Base-by-base conservation (phyloP, 2,797 vertebrate species). In the Uromys caudimaculatus region DNA sequence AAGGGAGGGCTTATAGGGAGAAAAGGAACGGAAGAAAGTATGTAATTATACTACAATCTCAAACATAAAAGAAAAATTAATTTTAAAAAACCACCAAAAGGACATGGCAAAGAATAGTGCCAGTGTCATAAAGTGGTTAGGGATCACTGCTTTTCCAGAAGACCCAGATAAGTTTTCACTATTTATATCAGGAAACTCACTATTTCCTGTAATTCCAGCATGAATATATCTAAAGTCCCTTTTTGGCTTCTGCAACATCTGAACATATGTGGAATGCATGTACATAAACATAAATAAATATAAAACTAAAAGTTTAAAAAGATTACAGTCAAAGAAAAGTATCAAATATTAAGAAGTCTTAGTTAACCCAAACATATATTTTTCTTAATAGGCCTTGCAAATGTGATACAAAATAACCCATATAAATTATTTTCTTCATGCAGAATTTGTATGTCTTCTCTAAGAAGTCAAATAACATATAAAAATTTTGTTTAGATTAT, bases 351-450 rank as follows among this genome's bases (percentile, higher is more conserved):
- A 56, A 23, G 10, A 56, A 56, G 6, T 35, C 32, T 50, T 77
- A 77, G 14, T 17, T 17, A 32, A 32, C 4, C 27, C 7, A 35
- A 3, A 17, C 14, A 77, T 29, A 44, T 16, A 9, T 29, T 9
- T 32, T 50, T 3, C 3, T 32, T 50, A 77, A 35, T 77, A 50
- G 14, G 7, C 29, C 29, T 3, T 78, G 82, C 38, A 91, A 69
- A 58, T 54, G 71, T 58, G 21, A 76, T 71, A 32, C 11, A 58
- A 60, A 87, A 52, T 87, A 62, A 75, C 84, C 14, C 44, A 8
- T 91, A 32, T 62, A 88, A 90, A 67, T 67, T 88, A 84, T 78
- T 82, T 95, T 95, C 3, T 64, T 93, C 78, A 92, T 78, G 19
- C 82, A 35, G 0, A 90, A 24, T 4, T 75, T 86, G 16, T 77